Evolutionary conservation across 2,113 vertebrate species (phyloP).

Genomic region (Grantiella picta): DNA sequence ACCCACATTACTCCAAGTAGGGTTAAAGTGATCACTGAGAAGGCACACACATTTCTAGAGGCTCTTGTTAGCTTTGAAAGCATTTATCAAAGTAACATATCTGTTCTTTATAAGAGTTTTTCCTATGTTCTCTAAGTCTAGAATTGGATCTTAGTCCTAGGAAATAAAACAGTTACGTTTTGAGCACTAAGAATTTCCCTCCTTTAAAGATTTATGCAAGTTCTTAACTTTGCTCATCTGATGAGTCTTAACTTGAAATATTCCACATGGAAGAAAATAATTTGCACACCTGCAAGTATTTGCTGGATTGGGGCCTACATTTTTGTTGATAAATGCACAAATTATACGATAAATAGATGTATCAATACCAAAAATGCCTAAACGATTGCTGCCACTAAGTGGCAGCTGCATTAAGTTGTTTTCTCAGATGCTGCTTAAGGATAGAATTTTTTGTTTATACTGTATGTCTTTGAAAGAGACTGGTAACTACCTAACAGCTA

Average conservation of each 20-base stretch:
- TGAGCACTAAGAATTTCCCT: background rate
- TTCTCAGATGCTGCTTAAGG: constrained; percentile 44
- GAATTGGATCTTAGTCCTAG: background rate
- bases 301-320: constrained; percentile 1
- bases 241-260: constrained; percentile 48
- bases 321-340: constrained; percentile 39
- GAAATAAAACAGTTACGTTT: background rate
- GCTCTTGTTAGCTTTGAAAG: constrained; percentile 13
- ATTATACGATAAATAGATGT: constrained; percentile 13
- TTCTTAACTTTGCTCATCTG: constrained; percentile 6
- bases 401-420: constrained; percentile 48
- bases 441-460: background rate
- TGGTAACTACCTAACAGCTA: background rate
- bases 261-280: background rate
- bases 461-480: constrained; percentile 12
- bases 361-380: constrained; percentile 57
- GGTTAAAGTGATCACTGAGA: background rate
- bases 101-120: background rate
- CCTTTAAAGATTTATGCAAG: background rate
- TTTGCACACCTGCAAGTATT: constrained; percentile 22
- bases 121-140: background rate
- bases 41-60: background rate
- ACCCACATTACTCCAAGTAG: background rate
- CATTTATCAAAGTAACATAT: background rate
- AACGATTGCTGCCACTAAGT: constrained; percentile 50